Conservation (phyloP, 2,797 vertebrate species). For the Schizopygopsis malacanthus region DNA sequence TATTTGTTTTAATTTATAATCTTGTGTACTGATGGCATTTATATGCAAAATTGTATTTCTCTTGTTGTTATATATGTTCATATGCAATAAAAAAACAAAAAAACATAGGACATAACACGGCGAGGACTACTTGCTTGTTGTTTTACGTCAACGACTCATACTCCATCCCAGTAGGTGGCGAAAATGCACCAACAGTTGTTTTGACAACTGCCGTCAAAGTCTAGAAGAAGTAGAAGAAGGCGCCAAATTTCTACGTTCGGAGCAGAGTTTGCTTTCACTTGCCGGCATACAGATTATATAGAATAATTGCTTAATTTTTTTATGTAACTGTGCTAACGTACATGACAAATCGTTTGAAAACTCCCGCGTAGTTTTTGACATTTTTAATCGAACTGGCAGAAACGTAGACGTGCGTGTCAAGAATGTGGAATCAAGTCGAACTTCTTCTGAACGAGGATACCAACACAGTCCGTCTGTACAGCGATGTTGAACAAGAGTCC, state of each 20-base stretch:
- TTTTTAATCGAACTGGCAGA: not conserved
- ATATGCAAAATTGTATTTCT: too few species aligned
- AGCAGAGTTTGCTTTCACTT: not conserved
- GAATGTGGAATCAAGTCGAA: slow-evolving; percentile 92
- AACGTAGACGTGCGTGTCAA: not conserved
- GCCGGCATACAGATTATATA: not conserved
- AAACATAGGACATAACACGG: too few species aligned
- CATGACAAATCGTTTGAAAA: not conserved
- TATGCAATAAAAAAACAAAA: too few species aligned
- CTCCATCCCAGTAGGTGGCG: slow-evolving; percentile 1
- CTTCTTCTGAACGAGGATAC: slow-evolving; percentile 91
- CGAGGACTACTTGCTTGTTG: too few species aligned
- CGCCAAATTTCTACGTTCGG: too few species aligned
- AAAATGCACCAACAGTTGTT: too few species aligned
- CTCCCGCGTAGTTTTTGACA: not conserved
- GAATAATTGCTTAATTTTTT: not conserved
- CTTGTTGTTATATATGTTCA: too few species aligned
- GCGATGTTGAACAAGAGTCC: slow-evolving; percentile 78
- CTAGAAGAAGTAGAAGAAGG: not conserved
- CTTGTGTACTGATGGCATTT: too few species aligned
- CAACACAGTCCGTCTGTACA: slow-evolving; percentile 75
- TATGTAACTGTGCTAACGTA: not conserved
- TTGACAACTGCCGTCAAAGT: not conserved
- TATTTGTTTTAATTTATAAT: too few species aligned
- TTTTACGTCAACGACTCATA: too few species aligned